These are phyloP conservation scores for Akabosia matsudoensis DNA, from an alignment of 1,140 invertebrate species.

Conservation along the genomic window DNA sequence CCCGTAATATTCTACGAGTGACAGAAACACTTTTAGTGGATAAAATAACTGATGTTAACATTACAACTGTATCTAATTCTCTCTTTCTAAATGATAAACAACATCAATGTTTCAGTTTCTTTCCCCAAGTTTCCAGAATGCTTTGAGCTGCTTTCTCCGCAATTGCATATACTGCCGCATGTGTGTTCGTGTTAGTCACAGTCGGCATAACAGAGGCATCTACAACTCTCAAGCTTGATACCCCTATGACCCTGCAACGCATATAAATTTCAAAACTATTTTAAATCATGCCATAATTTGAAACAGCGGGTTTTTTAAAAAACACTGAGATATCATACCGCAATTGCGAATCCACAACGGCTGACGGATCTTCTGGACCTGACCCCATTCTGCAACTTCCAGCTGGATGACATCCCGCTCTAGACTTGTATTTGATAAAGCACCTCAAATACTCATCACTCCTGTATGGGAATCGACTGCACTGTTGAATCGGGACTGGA, in stretches of 20 bases:
- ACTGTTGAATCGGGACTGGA: too few relatives aligned
- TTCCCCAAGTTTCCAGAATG: not conserved
- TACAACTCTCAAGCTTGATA: not conserved
- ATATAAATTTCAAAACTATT: too few relatives aligned
- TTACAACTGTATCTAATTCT: too few relatives aligned
- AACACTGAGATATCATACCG: not conserved
- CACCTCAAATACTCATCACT: conserved; percentile 50
- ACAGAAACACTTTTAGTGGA: too few relatives aligned
- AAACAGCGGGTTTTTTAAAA: too few relatives aligned
- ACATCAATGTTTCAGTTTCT: too few relatives aligned
- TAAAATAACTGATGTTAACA: too few relatives aligned
- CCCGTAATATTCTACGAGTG: too few relatives aligned
- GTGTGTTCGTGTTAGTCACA: not conserved
- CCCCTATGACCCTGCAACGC: not conserved
- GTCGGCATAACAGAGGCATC: not conserved
- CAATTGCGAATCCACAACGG: conserved; percentile 53
- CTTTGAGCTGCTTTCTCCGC: not conserved
- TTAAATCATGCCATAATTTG: too few relatives aligned
- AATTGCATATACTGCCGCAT: not conserved
- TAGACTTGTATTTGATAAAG: conserved; percentile 45
- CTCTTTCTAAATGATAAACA: too few relatives aligned
- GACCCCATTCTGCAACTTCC: conserved; percentile 64
- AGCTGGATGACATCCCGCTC: conserved; percentile 58
- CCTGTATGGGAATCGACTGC: too few relatives aligned
- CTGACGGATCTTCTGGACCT: conserved; percentile 50